Evolutionary conservation across 2,797 vertebrate genomes (phyloP), one percentile per base, ranked within the genome.

Genomic region (Gymnothorax reevesii): DNA sequence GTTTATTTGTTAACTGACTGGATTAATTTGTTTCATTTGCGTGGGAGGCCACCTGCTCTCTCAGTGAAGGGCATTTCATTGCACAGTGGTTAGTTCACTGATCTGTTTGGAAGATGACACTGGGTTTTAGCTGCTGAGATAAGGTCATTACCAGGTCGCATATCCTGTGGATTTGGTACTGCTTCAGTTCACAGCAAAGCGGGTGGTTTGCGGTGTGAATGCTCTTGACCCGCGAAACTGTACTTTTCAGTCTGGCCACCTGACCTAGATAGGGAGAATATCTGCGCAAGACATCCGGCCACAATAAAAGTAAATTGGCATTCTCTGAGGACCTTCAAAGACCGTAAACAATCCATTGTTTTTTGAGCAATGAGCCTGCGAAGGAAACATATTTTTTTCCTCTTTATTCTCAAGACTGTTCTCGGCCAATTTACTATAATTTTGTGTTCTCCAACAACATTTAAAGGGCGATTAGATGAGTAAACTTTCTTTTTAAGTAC

Each of bases 1-100:
- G 90, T 92, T 92, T 92, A 93, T 94, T 95, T 93, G 93, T 93
- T 94, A 94, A 91, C 91, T 86, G 88, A 91, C 91, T 92, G 91
- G 91, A 92, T 93, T 92, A 89, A 92, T 93, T 92, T 92, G 92
- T 89, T 92, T 90, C 89, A 89, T 90, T 95, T 92, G 90, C 93
- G 91, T 91, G 92, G 89, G 88, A 88, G 88, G 88, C 93, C 92
- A 94, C 93, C 94, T 94, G 94, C 93, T 85, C 86, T 13, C 62
- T 52, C 60, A 69, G 25, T 84, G 79, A 89, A 86, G 84, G 86
- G 69, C 83, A 84, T 88, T 87, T 82, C 85, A 15, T 80, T 88
- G 89, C 92, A 93, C 90, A 89, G 91, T 85, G 87, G 90, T 88
- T 90, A 87, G 62, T 89, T 92, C 88, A 88, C 93, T 94, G 90